A percentile compares a stretch with the other conserved stretches of the same genome.
These are phyloP conservation scores for Phymanthus crucifer DNA, from an alignment of 92 coral and sea anemone genomes.

Conservation along the genomic window DNA sequence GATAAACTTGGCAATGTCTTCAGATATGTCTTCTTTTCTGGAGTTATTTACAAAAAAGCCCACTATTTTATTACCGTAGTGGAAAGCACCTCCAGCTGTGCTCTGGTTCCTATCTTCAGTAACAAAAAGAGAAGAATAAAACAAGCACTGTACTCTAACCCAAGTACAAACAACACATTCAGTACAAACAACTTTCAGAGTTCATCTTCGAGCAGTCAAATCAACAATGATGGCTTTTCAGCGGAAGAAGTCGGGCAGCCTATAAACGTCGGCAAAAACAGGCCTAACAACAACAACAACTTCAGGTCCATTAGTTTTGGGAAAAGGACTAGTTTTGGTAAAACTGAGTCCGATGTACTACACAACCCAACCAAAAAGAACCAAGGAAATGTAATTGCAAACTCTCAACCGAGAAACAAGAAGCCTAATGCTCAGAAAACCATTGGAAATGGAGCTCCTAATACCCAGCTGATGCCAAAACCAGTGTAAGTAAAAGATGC, in stretches of 20 bases:
- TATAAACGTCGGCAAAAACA: neutral
- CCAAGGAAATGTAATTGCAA: neutral
- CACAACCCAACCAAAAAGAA: neutral
- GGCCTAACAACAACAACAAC: neutral
- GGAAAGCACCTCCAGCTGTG: constrained; percentile 30
- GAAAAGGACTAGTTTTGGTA: neutral
- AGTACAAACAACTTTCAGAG: constrained; percentile 20
- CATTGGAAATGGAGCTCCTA: neutral
- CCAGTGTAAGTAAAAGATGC: constrained; percentile 8
- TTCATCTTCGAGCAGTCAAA: constrained; percentile 15
- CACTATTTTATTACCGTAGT: neutral
- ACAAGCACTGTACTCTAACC: constrained; percentile 83
- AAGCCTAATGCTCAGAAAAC: neutral
- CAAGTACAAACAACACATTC: constrained; percentile 28
- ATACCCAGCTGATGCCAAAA: neutral
- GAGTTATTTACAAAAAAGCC: neutral
- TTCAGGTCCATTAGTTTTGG: neutral
- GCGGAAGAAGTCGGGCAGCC: neutral
- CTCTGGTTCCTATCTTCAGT: constrained; percentile 76
- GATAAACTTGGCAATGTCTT: too few relatives aligned
- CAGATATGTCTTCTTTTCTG: too few relatives aligned
- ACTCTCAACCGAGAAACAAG: neutral
- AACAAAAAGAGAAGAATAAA: constrained; percentile 79
- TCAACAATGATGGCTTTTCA: neutral
- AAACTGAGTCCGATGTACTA: neutral